Percentiles rank a stretch among this genome's conserved stretches.
Conservation (phyloP, 2,113 vertebrate genomes). For the Ammospiza caudacuta region DNA sequence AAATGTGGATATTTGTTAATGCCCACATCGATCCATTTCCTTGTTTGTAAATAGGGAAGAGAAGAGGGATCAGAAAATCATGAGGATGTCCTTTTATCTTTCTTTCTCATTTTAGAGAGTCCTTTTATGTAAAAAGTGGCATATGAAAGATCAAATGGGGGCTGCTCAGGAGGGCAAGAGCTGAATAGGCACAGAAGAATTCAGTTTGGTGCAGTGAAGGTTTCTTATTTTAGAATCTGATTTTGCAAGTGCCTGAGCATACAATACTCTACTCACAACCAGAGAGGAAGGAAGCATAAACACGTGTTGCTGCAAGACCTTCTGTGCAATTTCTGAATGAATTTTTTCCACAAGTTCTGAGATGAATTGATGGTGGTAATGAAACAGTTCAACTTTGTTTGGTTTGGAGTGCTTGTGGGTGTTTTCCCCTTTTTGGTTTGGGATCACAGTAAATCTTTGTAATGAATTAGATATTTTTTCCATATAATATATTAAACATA, state of each 20-base stretch:
- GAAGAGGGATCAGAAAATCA: neutral
- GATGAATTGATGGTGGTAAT: neutral
- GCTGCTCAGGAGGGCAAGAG: neutral
- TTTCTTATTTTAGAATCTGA: constrained; percentile 7
- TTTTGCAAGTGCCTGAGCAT: neutral
- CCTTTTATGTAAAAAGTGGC: neutral
- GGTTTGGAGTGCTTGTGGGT: neutral
- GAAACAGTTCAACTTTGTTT: neutral
- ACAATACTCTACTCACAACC: neutral
- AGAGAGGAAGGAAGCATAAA: neutral
- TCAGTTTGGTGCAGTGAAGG: neutral
- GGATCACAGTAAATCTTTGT: neutral
- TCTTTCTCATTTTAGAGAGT: neutral
- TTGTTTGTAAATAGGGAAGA: neutral
- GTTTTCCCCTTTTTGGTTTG: neutral
- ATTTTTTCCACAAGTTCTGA: neutral
- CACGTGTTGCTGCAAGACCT: neutral
- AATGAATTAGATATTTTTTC: neutral
- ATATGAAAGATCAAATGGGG: neutral
- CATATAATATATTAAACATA: neutral
- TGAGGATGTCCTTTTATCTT: neutral
- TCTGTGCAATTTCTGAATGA: neutral
- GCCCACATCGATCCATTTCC: neutral
- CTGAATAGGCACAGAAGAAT: neutral
- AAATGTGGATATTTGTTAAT: constrained; percentile 8